These are phyloP conservation scores for Rallus limicola DNA, from an alignment of 2,113 vertebrate species.

Conservation along the genomic window DNA sequence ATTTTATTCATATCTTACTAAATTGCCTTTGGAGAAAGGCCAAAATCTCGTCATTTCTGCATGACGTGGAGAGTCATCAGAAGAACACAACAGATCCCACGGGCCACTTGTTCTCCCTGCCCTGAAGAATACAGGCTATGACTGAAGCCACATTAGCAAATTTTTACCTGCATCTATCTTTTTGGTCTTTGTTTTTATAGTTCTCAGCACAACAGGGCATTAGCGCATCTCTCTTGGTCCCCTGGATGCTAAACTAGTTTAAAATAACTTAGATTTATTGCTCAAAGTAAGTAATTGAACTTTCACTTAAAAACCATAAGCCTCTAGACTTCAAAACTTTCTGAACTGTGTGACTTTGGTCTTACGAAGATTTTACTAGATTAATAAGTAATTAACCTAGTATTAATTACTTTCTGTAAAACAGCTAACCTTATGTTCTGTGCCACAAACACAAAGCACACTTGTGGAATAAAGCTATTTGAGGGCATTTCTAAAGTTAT, in stretches of 20 bases:
- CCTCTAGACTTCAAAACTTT: not conserved
- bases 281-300: not conserved
- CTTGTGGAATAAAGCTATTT: not conserved
- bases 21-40: not conserved
- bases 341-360: not conserved
- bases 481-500: not conserved
- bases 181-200: not conserved
- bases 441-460: not conserved
- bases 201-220: not conserved
- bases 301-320: not conserved
- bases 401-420: not conserved
- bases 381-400: not conserved
- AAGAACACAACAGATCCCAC: not conserved
- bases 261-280: not conserved
- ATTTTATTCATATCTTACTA: not conserved
- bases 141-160: not conserved
- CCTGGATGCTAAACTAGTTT: not conserved
- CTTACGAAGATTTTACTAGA: not conserved
- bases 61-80: not conserved
- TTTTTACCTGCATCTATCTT: not conserved
- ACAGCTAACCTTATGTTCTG: not conserved
- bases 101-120: not conserved
- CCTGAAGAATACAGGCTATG: not conserved
- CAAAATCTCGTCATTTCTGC: not conserved
- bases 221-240: not conserved